These are phyloP conservation scores for Macrosteles quadrilineatus DNA, from an alignment of 1,140 invertebrate species.

Conservation along the genomic window DNA sequence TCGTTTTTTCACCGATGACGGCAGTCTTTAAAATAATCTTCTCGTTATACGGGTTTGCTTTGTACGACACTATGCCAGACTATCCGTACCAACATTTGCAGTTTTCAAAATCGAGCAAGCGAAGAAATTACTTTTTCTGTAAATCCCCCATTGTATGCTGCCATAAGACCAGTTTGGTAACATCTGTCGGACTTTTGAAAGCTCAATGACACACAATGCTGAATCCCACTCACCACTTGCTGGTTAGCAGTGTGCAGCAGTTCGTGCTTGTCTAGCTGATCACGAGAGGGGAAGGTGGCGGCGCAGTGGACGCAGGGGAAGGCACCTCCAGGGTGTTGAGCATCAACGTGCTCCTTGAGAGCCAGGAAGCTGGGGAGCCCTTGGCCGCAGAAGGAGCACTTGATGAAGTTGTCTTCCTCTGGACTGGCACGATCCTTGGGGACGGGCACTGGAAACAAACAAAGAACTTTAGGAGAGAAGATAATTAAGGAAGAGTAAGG, in stretches of 20 bases:
- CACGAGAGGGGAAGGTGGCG: conserved; percentile 71
- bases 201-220: too few species aligned
- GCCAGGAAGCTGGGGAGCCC: conserved; percentile 57
- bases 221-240: conserved; percentile 67
- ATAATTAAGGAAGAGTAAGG: too few species aligned
- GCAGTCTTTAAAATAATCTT: too few species aligned
- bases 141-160: too few species aligned
- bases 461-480: neutral
- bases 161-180: too few species aligned
- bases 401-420: conserved; percentile 47
- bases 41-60: too few species aligned
- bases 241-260: conserved; percentile 76
- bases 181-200: too few species aligned
- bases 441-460: conserved; percentile 35
- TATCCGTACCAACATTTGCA: too few species aligned
- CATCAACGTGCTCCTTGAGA: conserved; percentile 63
- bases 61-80: too few species aligned
- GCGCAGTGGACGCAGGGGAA: conserved; percentile 78
- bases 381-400: conserved; percentile 64
- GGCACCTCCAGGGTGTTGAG: conserved; percentile 56
- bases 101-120: too few species aligned
- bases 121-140: too few species aligned
- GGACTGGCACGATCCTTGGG: conserved; percentile 19
- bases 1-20: too few species aligned
- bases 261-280: conserved; percentile 83